phyloP scores from a whole-genome alignment of 2,888 invertebrate species.

The Brenthis ino region DNA sequence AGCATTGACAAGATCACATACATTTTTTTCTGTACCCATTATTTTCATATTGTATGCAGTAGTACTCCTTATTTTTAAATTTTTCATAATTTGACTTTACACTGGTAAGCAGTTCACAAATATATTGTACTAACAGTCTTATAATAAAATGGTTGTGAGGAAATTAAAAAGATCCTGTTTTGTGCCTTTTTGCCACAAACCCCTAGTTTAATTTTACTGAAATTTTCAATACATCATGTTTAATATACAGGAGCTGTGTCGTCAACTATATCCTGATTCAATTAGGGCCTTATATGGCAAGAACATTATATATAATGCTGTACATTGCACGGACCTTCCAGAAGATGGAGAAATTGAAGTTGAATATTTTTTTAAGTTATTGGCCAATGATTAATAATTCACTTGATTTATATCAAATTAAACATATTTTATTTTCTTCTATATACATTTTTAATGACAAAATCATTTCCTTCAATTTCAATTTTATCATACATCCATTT shows the following conservation, averaged over 20 bases:
- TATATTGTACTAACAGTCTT: too few relatives aligned
- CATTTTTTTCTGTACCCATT: too few relatives aligned
- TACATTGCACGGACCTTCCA: slow-evolving; percentile 95
- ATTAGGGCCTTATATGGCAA: slow-evolving; percentile 92
- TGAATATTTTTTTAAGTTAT: slow-evolving; percentile 89
- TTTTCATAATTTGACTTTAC: too few relatives aligned
- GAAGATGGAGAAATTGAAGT: slow-evolving; percentile 92
- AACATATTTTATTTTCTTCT: slow-evolving; percentile 54
- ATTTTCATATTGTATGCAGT: background rate
- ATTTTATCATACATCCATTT: slow-evolving; percentile 90
- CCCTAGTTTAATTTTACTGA: too few relatives aligned
- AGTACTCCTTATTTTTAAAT: too few relatives aligned
- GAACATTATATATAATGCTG: slow-evolving; percentile 90
- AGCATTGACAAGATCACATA: too few relatives aligned
- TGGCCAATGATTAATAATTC: slow-evolving; percentile 57
- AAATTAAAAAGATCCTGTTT: too few relatives aligned
- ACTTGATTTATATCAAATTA: slow-evolving; percentile 12
- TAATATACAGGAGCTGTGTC: slow-evolving; percentile 62
- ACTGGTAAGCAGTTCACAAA: too few relatives aligned
- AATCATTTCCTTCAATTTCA: slow-evolving; percentile 90
- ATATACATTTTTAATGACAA: slow-evolving; percentile 82
- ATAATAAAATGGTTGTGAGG: too few relatives aligned
- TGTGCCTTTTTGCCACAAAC: too few relatives aligned
- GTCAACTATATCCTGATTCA: slow-evolving; percentile 89
- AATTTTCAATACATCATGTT: background rate